phyloP scores from a whole-genome alignment of 2,888 invertebrate genomes.

The Ennomos fuscantarius region DNA sequence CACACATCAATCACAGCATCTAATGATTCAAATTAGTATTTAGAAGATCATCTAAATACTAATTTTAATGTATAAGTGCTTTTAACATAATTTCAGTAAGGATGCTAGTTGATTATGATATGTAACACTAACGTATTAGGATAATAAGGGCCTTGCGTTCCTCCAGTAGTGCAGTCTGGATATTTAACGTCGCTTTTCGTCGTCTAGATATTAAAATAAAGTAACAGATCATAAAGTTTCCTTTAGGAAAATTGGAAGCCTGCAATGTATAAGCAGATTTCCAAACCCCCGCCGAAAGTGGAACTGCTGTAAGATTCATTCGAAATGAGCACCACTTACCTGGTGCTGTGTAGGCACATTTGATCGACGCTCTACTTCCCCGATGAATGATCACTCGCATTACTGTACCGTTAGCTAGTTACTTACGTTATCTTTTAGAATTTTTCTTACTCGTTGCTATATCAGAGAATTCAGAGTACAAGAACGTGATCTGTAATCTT shows the following conservation, averaged over 20 bases:
- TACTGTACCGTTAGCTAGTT: slow-evolving; percentile 55
- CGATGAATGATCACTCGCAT: slow-evolving; percentile 52
- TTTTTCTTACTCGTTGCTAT: slow-evolving; percentile 30
- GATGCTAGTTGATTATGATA: too few relatives aligned
- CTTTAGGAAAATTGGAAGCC: background rate
- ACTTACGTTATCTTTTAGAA: slow-evolving; percentile 43
- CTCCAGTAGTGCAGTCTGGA: too few relatives aligned
- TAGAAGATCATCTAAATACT: too few relatives aligned
- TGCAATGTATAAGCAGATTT: background rate
- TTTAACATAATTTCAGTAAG: too few relatives aligned
- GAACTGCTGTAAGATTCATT: slow-evolving; percentile 19
- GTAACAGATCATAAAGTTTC: too few relatives aligned
- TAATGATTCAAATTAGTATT: too few relatives aligned
- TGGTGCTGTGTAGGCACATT: slow-evolving; percentile 29
- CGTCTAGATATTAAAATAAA: too few relatives aligned
- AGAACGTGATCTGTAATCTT: slow-evolving; percentile 41
- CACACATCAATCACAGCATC: too few relatives aligned
- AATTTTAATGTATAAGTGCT: too few relatives aligned
- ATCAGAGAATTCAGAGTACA: slow-evolving; percentile 4
- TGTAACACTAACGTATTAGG: too few relatives aligned
- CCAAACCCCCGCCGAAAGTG: slow-evolving; percentile 1
- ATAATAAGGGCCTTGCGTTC: too few relatives aligned
- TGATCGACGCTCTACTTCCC: slow-evolving; percentile 51
- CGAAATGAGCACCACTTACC: slow-evolving; percentile 14
- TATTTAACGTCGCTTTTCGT: too few relatives aligned